Conservation (phyloP, 2,888 invertebrate genomes). For the Synanthedon andrenaeformis region DNA sequence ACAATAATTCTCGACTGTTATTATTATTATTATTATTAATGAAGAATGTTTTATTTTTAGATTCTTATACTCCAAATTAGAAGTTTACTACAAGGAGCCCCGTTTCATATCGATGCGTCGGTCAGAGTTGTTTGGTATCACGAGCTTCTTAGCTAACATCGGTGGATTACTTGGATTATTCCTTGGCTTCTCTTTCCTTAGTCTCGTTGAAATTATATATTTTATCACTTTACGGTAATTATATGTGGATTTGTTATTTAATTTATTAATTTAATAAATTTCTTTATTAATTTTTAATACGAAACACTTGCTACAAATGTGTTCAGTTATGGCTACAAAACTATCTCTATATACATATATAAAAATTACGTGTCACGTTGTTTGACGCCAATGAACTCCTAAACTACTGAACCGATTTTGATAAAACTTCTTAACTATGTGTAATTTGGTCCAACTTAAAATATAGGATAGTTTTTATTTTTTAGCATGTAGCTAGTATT, state of each 20-base stretch:
- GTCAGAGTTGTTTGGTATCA: conserved; percentile 62
- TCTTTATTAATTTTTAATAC: conserved; percentile 19
- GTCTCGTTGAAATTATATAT: conserved; percentile 63
- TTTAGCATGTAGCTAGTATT: too few species aligned
- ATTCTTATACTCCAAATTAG: conserved; percentile 15
- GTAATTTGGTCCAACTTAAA: too few species aligned
- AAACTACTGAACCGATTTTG: too few species aligned
- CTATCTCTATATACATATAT: too few species aligned
- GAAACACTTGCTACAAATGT: conserved; percentile 3
- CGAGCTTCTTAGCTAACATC: conserved; percentile 66
- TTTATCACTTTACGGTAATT: conserved; percentile 43
- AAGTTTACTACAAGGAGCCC: conserved; percentile 61
- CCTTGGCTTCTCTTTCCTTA: conserved; percentile 67
- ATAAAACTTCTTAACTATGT: too few species aligned
- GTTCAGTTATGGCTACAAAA: neutral
- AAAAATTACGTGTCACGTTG: too few species aligned
- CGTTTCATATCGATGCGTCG: conserved; percentile 63
- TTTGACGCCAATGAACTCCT: too few species aligned
- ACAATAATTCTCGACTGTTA: too few species aligned
- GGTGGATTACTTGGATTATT: conserved; percentile 67
- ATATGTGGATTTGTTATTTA: neutral
- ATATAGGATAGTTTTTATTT: too few species aligned
- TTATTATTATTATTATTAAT: neutral
- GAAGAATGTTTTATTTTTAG: neutral
- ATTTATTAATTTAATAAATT: too few species aligned